Evolutionary conservation across 2,113 vertebrate species (phyloP).

Genomic region (Onychostruthus taczanowskii): DNA sequence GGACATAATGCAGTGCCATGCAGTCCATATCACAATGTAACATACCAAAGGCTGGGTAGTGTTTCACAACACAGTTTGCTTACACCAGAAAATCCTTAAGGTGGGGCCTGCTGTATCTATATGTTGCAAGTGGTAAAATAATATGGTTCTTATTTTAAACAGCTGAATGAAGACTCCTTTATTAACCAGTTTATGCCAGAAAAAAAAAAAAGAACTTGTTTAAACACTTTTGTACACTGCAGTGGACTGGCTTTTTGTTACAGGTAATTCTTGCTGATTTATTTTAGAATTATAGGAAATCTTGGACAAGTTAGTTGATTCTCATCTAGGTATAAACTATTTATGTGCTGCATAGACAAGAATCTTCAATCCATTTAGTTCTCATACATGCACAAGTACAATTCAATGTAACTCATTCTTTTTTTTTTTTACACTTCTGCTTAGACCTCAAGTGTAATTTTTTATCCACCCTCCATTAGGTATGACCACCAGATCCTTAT

Average conservation of each 20-base stretch:
- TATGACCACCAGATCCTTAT: not conserved
- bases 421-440: not conserved
- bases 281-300: not conserved
- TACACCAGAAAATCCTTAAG: not conserved
- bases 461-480: not conserved
- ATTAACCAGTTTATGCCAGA: not conserved
- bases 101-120: not conserved
- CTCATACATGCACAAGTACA: not conserved
- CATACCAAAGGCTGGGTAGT: not conserved
- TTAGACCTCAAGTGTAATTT: not conserved
- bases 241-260: not conserved
- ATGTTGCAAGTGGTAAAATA: not conserved
- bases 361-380: not conserved
- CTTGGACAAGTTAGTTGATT: not conserved
- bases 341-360: not conserved
- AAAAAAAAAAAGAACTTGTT: not conserved
- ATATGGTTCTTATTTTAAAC: not conserved
- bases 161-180: not conserved
- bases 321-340: not conserved
- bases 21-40: not conserved
- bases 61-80: not conserved
- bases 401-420: not conserved
- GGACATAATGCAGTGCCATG: not conserved
- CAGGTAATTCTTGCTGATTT: not conserved
- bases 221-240: not conserved